Base-by-base conservation (phyloP, 2,888 invertebrate species). In the Phengaris arion region DNA sequence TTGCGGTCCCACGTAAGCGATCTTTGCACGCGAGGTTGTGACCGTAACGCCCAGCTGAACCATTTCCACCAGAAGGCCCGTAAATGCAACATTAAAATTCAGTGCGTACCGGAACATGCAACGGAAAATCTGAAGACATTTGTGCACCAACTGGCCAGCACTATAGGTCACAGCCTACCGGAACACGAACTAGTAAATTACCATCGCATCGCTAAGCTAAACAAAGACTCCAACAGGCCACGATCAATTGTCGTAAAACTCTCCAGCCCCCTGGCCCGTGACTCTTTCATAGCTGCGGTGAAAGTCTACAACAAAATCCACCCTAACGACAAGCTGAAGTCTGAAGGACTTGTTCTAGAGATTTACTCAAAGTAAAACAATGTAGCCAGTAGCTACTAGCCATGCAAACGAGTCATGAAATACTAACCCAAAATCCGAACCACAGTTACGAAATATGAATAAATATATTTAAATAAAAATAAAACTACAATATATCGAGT, bases 401-500 rank as follows among this genome's bases (percentile, higher is more conserved):
- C 22, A 59, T 5, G 0, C 10, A 59, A 59, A 22, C 59, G 15
- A n/a, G 57, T 22, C 59, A 69, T 5, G 8, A 8, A 22, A 22
- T 22, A 68, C 12, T 46, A 35, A 57, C 15, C 15, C 8, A 13
- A 55, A 15, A 64, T 64, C 35, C 13, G 10, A 64, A 35, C 12
- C 4, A 64, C 22, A 10, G 35, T 64, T 64, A 45, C 12, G 64
- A 8, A 22, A 69, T 46, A 55, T 54, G 68, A 74, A 64, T 52
- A 51, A 69, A 48, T 55, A 57, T 75, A 57, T 75, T 57, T 75
- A 76, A 80, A 80, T 79, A 82, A 81, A 82, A 81, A 81, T 81
- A 90, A 90, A 90, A 86, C 87, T 86, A 84, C 84, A 89, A 91
- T 89, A 89, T 89, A 90, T 90, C 89, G 85, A 84, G 89, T 90